phyloP scores from a whole-genome alignment of 2,888 invertebrate genomes.

The Philopedon plagiatum region DNA sequence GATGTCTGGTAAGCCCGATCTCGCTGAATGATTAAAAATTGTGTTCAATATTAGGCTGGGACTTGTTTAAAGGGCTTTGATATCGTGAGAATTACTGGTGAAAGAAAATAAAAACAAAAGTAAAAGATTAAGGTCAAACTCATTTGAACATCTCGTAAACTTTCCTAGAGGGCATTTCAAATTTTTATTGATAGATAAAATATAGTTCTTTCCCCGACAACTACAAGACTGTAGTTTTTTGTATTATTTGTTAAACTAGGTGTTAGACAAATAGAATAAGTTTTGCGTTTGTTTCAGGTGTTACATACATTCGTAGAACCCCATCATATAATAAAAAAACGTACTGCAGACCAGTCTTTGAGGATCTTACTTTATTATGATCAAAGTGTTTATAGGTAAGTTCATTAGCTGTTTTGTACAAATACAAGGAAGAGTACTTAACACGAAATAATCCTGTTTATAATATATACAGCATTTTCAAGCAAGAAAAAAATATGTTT shows the following conservation, averaged over 20 bases:
- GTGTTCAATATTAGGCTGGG: background rate
- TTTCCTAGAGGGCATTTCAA: background rate
- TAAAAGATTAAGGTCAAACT: slow-evolving; percentile 9
- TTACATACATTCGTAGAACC: slow-evolving; percentile 87
- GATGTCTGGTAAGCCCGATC: too few species aligned
- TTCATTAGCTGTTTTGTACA: too few species aligned
- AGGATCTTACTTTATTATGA: slow-evolving; percentile 90
- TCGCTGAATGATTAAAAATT: background rate
- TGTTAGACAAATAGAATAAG: background rate
- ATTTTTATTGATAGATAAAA: background rate
- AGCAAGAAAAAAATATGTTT: too few species aligned
- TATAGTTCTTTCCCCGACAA: background rate
- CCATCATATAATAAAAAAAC: slow-evolving; percentile 81
- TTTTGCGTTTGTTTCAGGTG: slow-evolving; percentile 74
- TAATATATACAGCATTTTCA: too few species aligned
- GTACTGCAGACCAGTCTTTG: slow-evolving; percentile 86
- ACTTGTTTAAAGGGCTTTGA: background rate
- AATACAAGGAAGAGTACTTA: too few species aligned
- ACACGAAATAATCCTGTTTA: too few species aligned
- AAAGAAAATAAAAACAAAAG: slow-evolving; percentile 8
- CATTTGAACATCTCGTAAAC: background rate
- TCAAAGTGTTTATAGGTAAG: slow-evolving; percentile 89
- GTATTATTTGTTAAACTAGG: background rate
- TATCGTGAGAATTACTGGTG: background rate
- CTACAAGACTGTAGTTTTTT: background rate